phyloP scores from a whole-genome alignment of 2,113 vertebrate genomes.

The Thryonomys swinderianus region DNA sequence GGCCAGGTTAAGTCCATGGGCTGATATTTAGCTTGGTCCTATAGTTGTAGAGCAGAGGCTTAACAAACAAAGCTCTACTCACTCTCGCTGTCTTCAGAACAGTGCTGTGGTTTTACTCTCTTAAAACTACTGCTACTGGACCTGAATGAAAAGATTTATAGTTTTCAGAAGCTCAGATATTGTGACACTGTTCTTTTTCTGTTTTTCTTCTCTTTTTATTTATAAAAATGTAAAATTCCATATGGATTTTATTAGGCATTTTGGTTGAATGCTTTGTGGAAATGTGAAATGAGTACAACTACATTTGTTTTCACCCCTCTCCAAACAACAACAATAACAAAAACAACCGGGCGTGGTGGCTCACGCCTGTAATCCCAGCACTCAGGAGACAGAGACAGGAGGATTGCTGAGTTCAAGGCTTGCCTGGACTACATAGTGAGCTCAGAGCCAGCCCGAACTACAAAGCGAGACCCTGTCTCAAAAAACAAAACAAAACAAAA shows the following conservation, averaged over 20 bases:
- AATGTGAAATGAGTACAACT: not conserved
- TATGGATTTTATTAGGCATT: not conserved
- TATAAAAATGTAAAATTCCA: conserved; percentile 30
- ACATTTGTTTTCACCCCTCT: not conserved
- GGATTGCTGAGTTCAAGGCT: too few species aligned
- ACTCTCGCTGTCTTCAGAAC: not conserved
- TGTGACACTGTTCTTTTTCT: not conserved
- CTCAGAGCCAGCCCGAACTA: too few species aligned
- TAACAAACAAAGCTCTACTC: not conserved
- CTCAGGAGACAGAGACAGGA: too few species aligned
- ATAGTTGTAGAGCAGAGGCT: not conserved
- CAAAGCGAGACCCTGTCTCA: too few species aligned
- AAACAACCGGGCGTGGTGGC: too few species aligned
- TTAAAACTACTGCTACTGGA: not conserved
- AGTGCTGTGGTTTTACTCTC: not conserved
- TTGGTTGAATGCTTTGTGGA: conserved; percentile 11
- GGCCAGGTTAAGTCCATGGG: not conserved
- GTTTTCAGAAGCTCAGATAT: not conserved
- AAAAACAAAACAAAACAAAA: not conserved
- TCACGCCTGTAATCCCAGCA: too few species aligned
- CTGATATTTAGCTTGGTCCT: not conserved
- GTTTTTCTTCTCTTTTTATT: conserved; percentile 4
- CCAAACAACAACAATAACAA: not conserved
- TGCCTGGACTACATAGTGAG: too few species aligned
- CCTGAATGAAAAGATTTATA: not conserved